Percentiles rank a stretch among this genome's conserved stretches.
phyloP scores from a whole-genome alignment of 2,888 invertebrate species.

The Ormyrus thymus region DNA sequence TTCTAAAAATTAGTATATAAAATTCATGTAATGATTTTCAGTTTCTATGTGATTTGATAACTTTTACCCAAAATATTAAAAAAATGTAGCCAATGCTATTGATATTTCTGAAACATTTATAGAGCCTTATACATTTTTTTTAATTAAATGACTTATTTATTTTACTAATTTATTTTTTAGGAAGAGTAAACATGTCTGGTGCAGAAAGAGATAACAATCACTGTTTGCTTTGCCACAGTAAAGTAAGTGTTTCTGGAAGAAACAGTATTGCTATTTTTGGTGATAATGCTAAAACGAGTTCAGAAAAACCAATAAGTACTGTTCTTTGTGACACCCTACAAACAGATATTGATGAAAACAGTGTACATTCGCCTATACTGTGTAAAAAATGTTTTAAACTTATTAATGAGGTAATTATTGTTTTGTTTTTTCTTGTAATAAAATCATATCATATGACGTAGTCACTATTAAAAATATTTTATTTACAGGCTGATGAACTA shows the following conservation, averaged over 20 bases:
- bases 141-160: background rate
- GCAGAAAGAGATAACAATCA: slow-evolving; percentile 63
- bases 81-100: no score
- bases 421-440: no score
- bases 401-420: slow-evolving; percentile 76
- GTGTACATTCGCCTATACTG: slow-evolving; percentile 77
- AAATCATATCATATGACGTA: no score
- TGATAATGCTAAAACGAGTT: slow-evolving; percentile 66
- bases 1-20: no score
- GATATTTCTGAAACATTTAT: no score
- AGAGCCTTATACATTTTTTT: no score
- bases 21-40: no score
- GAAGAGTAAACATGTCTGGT: slow-evolving; percentile 67
- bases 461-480: background rate
- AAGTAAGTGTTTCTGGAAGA: slow-evolving; percentile 76
- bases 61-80: no score
- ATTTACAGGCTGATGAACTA: slow-evolving; percentile 77
- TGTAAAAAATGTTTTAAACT: slow-evolving; percentile 83
- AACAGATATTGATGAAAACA: slow-evolving; percentile 76
- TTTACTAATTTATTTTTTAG: slow-evolving; percentile 6
- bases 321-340: slow-evolving; percentile 76
- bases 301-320: slow-evolving; percentile 72
- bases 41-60: no score
- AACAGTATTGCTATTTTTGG: slow-evolving; percentile 78
- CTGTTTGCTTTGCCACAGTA: slow-evolving; percentile 81